Evolutionary conservation across 2,797 vertebrate species (phyloP), one percentile per base, ranked within the genome.

Genomic region (Amphiprion clarkii): DNA sequence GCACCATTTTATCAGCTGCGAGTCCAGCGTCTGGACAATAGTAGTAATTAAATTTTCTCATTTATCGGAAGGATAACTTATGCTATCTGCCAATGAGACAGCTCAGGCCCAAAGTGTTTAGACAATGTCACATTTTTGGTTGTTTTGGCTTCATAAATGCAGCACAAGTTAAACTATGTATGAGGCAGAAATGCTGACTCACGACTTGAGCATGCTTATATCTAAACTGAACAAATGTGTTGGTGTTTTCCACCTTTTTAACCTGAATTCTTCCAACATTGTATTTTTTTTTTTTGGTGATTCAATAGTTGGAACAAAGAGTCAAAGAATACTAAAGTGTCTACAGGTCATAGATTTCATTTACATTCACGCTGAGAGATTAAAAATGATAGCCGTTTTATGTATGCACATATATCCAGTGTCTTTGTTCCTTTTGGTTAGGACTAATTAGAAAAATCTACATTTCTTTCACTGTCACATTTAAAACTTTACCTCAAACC

Each of bases 31-130:
- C 71, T 56, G 74, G 71, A 79, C 82, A 78, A 76, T 71, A 42
- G 82, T 10, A 56, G 62, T 88, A 85, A 89, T 88, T 84, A 66
- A 81, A 87, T 84, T 67, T 58, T 5, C 70, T 54, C 42, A 16
- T 76, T 76, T 72, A 78, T 85, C 74, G 0, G 68, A 42, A 55
- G 33, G 62, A 76, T 74, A 61, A 66, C 54, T 16, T 54, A 46
- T 54, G 53, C 51, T 84, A 78, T 81, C 85, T 79, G 52, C 13
- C 17, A 17, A 0, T 6, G 74, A 67, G 73, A 12, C 60, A 60
- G 46, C 31, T 2, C 29, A 11, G 42, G 39, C 14, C 6, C 0
- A 11, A 8, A 46, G 76, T 71, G 4, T 79, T 75, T 59, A 48
- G 52, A 56, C 42, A 4, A 10, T 2, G 62, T 67, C 4, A 0